Base-by-base conservation (phyloP, 2,113 vertebrate genomes). In the Chunga burmeisteri region DNA sequence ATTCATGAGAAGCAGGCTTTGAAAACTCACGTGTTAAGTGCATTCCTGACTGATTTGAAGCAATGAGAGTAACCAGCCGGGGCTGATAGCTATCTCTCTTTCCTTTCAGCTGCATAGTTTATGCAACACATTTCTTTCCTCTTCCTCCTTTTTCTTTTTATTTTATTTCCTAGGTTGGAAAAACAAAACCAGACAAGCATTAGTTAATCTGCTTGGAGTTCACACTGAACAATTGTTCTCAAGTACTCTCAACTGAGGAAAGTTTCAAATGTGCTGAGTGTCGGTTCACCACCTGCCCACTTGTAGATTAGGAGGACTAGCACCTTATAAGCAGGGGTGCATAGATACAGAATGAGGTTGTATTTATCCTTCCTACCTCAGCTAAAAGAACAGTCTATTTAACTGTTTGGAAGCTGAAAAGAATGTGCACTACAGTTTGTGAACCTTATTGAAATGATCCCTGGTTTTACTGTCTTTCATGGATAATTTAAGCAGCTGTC, bases 111-210 rank as follows among this genome's bases (percentile, higher is more conserved):
- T 53, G 7, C 23, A 23, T 22, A 56, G 16, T 22, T 85, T 78
- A 59, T 62, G 10, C 6, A 55, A 65, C 19, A 8, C 2, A 3
- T 53, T 59, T 6, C 1, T 4, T 62, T n/a, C 30, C 13, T 2
- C 3, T 50, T 58, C 27, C 30, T 26, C 1, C 0, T 27, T 16
- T 9, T 8, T 7, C 13, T 32, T 19, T 7, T 7, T n/a, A 1
- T 32, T 21, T 30, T 23, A 3, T 73, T 81, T 23, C 4, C 3
- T 52, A 34, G 9, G 22, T 67, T 70, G 36, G 58, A 73, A 52
- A 62, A 88, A 10, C 1, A 81, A 79, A 79, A 59, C 5, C 42
- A 81, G 50, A 8, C 20, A 83, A 74, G 7, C 17, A 67, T 67
- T 80, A 68, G 22, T 40, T 66, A 81, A 81, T 77, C 47, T 62